These are phyloP conservation scores for Ornithorhynchus anatinus DNA, from an alignment of 2,113 vertebrate species.

Conservation along the genomic window DNA sequence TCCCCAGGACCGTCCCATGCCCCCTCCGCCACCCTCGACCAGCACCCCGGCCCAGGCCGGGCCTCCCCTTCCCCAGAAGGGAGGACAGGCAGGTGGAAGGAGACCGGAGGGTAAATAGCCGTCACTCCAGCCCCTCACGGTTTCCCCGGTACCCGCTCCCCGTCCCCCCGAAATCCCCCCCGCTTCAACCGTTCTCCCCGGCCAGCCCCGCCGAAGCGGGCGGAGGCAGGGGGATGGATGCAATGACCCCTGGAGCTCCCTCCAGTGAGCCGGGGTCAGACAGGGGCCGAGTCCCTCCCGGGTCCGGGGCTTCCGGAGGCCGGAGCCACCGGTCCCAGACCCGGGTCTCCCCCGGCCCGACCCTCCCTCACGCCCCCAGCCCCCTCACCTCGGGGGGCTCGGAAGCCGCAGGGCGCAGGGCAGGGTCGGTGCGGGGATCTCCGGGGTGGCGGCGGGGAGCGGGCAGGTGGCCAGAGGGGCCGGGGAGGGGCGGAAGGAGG, in stretches of 20 bases:
- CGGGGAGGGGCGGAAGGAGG: too few relatives aligned
- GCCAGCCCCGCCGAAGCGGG: too few relatives aligned
- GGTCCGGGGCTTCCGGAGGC: too few relatives aligned
- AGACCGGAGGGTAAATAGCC: too few relatives aligned
- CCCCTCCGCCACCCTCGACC: fast-evolving
- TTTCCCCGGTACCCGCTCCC: background rate
- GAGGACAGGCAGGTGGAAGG: background rate
- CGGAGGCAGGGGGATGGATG: too few relatives aligned
- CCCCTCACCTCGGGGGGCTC: background rate
- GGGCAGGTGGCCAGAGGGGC: too few relatives aligned
- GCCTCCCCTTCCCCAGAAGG: background rate
- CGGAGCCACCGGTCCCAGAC: background rate
- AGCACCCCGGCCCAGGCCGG: background rate
- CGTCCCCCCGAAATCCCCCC: background rate
- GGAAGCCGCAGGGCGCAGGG: background rate
- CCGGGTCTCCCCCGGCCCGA: background rate
- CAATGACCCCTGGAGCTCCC: too few relatives aligned
- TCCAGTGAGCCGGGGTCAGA: too few relatives aligned
- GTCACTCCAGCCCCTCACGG: background rate
- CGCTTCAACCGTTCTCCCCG: background rate
- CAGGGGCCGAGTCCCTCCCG: too few relatives aligned
- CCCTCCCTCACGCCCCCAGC: background rate
- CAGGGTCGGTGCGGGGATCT: too few relatives aligned
- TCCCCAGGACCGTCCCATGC: background rate
- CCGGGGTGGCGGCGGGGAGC: too few relatives aligned